Evolutionary conservation across 1,140 invertebrate species (phyloP), one percentile per base, ranked within the genome.

Genomic region (Drosophila funebris): DNA sequence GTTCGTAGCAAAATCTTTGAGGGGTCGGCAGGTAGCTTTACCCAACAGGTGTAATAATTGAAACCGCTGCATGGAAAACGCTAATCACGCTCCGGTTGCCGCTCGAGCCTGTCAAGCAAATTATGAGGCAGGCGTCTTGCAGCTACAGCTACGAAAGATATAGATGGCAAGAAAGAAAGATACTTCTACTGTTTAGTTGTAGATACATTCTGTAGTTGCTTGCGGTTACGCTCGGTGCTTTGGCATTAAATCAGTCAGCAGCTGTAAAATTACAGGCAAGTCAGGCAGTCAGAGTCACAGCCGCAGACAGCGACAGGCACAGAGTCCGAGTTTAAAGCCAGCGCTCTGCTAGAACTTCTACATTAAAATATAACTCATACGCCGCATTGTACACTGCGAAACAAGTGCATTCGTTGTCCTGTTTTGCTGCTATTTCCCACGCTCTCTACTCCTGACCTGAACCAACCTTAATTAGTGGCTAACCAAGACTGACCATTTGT

Each of bases 11-110:
- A 33, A 44, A 62, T 62, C 62, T 76, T 64, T 39, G 16, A 68
- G 61, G 69, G 77, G 72, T 76, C 46, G 58, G 9, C 36, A 18
- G 33, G 41, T 53, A 62, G 33, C 6, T 48, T 37, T n/a, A n/a
- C 50, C 64, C 33, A 50, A 89, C 83, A 88, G 83, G 83, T 88
- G 83, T 88, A 83, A 88, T 88, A 88, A 88, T 88, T 88, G 83
- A 79, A 88, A 89, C 76, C 69, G 67, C 74, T 60, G 41, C 76
- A 68, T 68, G 54, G 60, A 75, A 83, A 87, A 73, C 71, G 74
- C 82, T 87, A 87, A 87, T 87, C 82, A 87, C 61, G 78, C 71
- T 73, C 70, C 64, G 46, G 56, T 64, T 71, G 57, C 67, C 62
- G 58, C 63, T 48, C 61, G 70, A 61, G 48, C 8, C 53, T 74